These are phyloP conservation scores for Apis florea DNA, from an alignment of 1,140 invertebrate genomes.

Conservation along the genomic window DNA sequence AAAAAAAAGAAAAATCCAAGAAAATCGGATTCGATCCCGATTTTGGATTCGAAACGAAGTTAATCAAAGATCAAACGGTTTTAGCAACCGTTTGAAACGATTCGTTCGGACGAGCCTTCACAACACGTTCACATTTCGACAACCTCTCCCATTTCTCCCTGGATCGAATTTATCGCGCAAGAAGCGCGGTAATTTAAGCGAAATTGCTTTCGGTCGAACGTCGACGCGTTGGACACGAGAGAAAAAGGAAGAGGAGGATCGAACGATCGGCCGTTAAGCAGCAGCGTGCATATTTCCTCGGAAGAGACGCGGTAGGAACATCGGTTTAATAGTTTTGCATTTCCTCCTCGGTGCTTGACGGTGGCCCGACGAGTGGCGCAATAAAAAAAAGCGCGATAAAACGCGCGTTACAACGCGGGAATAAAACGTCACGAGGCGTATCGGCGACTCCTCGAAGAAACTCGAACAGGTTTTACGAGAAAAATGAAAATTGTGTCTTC, in stretches of 20 bases:
- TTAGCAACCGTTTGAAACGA: no score
- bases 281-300: constrained; percentile 50
- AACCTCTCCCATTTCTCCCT: no score
- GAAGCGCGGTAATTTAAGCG: constrained; percentile 39
- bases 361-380: constrained; percentile 39
- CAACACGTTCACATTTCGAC: no score
- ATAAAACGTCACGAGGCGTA: constrained; percentile 51
- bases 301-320: constrained; percentile 28
- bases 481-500: neutral
- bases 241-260: constrained; percentile 18
- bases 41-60: no score
- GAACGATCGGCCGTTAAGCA: constrained; percentile 45
- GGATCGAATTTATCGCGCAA: neutral
- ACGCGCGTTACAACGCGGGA: constrained; percentile 54
- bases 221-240: neutral
- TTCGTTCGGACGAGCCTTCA: no score
- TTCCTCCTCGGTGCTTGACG: constrained; percentile 41
- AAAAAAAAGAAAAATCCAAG: no score
- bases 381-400: constrained; percentile 60
- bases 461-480: neutral
- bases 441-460: constrained; percentile 34
- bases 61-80: no score
- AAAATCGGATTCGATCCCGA: no score
- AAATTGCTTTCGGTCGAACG: constrained; percentile 35
- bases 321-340: constrained; percentile 59